Conservation (phyloP, 2,113 vertebrate genomes). For the Xenopus tropicalis region DNA sequence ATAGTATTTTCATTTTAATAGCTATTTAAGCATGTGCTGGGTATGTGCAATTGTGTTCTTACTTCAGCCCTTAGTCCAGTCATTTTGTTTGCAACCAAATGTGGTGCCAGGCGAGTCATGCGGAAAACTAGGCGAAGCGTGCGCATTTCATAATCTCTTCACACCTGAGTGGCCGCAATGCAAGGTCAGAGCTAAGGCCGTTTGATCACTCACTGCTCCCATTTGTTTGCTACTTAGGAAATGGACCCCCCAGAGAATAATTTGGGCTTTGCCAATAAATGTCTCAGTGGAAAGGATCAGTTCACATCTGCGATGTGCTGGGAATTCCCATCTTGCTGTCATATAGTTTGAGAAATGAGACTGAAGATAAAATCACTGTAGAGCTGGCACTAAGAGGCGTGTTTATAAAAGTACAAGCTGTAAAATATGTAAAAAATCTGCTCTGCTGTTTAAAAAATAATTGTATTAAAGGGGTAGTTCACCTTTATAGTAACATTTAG, state of each 20-base stretch:
- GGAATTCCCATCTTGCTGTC: neutral
- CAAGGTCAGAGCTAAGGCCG: slow-evolving; percentile 14
- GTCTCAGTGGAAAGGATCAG: slow-evolving; percentile 13
- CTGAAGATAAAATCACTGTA: no score
- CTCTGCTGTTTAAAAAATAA: no score
- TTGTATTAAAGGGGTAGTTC: no score
- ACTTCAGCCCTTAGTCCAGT: neutral
- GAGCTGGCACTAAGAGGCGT: no score
- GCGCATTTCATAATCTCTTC: slow-evolving; percentile 1
- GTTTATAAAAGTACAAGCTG: no score
- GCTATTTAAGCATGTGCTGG: no score
- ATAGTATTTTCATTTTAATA: no score
- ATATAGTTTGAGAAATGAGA: neutral
- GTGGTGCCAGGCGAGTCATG: neutral
- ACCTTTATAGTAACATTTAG: no score
- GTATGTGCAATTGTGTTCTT: no score
- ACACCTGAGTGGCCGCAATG: slow-evolving; percentile 10
- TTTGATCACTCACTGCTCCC: slow-evolving; percentile 4
- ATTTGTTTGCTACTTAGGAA: neutral
- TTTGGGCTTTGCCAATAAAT: slow-evolving; percentile 2
- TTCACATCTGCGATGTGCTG: slow-evolving; percentile 9
- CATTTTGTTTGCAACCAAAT: slow-evolving; percentile 11
- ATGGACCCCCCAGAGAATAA: neutral
- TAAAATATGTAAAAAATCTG: no score
- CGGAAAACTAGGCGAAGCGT: neutral